phyloP scores from a whole-genome alignment of 92 coral and sea anemone species.

The Palythoa heliodiscus region DNA sequence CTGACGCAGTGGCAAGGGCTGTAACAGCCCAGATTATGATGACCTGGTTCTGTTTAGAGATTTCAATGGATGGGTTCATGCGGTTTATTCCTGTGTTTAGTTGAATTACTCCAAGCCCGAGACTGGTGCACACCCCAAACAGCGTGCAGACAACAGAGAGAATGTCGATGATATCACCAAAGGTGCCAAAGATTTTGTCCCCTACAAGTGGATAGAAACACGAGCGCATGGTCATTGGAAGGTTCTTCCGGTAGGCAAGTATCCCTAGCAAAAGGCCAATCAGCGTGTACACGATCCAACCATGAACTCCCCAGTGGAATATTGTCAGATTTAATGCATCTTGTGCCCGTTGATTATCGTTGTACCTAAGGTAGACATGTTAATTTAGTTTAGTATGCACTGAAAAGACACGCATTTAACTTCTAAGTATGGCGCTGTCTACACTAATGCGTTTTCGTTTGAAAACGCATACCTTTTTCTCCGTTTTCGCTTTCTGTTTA shows the following conservation, averaged over 20 bases:
- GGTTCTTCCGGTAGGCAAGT: conserved; percentile 45
- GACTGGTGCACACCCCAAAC: conserved; percentile 92
- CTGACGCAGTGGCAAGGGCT: conserved; percentile 46
- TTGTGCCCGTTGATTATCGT: conserved; percentile 83
- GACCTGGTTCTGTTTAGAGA: conserved; percentile 39
- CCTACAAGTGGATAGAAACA: conserved; percentile 85
- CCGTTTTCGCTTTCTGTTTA: too few species aligned
- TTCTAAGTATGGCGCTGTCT: too few species aligned
- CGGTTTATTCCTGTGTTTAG: conserved; percentile 66
- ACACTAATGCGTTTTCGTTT: too few species aligned
- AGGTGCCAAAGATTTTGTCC: conserved; percentile 68
- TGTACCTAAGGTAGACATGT: conserved; percentile 47
- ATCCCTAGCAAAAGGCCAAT: conserved; percentile 62
- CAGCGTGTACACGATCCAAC: conserved; percentile 87
- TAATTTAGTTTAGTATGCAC: neutral
- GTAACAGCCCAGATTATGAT: conserved; percentile 53
- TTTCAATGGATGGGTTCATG: conserved; percentile 40
- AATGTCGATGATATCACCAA: conserved; percentile 80
- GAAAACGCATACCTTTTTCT: too few species aligned
- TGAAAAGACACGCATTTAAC: too few species aligned
- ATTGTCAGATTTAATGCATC: conserved; percentile 86
- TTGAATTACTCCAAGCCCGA: conserved; percentile 77
- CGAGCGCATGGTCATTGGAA: conserved; percentile 91
- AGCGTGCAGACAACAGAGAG: conserved; percentile 77
- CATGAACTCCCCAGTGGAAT: conserved; percentile 94